Percentiles rank a stretch among this genome's conserved stretches.
phyloP scores from a whole-genome alignment of 1,140 invertebrate species.

The Phocides pigmalion region DNA sequence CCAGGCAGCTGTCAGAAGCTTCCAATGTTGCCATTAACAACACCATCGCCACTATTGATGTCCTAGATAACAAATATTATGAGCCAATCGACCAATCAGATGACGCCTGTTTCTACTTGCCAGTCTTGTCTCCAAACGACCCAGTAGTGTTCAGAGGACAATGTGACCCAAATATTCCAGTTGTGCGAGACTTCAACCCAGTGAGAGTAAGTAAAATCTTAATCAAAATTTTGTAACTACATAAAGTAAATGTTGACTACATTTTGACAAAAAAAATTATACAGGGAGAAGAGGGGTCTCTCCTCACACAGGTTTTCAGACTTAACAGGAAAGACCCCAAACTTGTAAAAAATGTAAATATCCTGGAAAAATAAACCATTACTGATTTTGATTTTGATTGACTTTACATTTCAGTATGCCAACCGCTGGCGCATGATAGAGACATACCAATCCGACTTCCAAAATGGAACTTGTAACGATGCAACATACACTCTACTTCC shows the following conservation, averaged over 20 bases:
- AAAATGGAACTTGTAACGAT: slow-evolving; percentile 55
- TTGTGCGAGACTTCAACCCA: slow-evolving; percentile 49
- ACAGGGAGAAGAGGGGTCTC: too few species aligned
- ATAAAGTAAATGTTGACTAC: too few species aligned
- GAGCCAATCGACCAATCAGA: slow-evolving; percentile 53
- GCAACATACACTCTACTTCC: slow-evolving; percentile 49
- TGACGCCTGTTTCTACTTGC: slow-evolving; percentile 61
- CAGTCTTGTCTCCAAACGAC: slow-evolving; percentile 43
- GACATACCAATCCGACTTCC: slow-evolving; percentile 56
- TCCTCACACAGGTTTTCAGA: too few species aligned
- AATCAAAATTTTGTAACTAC: too few species aligned
- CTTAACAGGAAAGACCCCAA: too few species aligned
- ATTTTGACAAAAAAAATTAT: too few species aligned
- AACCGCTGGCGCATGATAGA: slow-evolving; percentile 62
- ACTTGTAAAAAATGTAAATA: too few species aligned
- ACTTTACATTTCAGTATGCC: slow-evolving; percentile 47
- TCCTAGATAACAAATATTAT: slow-evolving; percentile 56
- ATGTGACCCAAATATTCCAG: slow-evolving; percentile 53
- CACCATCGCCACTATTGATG: slow-evolving; percentile 44
- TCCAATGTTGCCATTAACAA: slow-evolving; percentile 48
- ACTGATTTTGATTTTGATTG: too few species aligned
- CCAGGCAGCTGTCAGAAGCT: slow-evolving; percentile 38
- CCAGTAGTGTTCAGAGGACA: slow-evolving; percentile 55
- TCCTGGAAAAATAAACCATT: too few species aligned
- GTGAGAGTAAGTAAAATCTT: slow-evolving; percentile 2